These are phyloP conservation scores for Mythimna vitellina DNA, from an alignment of 2,888 invertebrate genomes.

Conservation along the genomic window DNA sequence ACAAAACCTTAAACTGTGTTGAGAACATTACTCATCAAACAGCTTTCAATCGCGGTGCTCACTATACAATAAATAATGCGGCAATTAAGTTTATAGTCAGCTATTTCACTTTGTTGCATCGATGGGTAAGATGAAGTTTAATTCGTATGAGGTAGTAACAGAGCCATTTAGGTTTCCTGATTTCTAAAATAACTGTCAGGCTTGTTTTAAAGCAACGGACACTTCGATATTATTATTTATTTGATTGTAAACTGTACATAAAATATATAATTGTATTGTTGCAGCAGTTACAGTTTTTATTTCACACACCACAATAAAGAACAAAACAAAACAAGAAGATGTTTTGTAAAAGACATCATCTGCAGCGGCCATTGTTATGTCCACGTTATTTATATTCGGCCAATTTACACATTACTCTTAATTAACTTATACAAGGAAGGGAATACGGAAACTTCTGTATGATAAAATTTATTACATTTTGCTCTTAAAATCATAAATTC, in stretches of 20 bases:
- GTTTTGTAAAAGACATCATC: slow-evolving; percentile 40
- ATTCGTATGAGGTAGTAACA: neutral
- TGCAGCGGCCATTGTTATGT: slow-evolving; percentile 47
- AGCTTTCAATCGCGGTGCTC: neutral
- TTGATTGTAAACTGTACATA: neutral
- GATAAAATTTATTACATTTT: slow-evolving; percentile 2
- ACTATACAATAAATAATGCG: neutral
- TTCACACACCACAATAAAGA: slow-evolving; percentile 36
- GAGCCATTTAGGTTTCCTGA: neutral
- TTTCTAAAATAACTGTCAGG: neutral
- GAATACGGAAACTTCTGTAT: slow-evolving; percentile 1
- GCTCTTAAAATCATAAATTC: slow-evolving; percentile 12
- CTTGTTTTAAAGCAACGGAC: neutral
- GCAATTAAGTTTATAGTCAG: neutral
- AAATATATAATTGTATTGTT: slow-evolving; percentile 6
- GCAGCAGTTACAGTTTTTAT: neutral
- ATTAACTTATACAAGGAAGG: slow-evolving; percentile 36
- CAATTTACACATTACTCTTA: slow-evolving; percentile 19
- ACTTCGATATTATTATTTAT: neutral
- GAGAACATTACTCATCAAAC: neutral
- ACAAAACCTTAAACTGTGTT: too few relatives aligned
- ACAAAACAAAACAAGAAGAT: slow-evolving; percentile 43
- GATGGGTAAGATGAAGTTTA: neutral
- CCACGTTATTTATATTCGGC: slow-evolving; percentile 15
- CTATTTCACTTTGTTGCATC: neutral